Base-by-base conservation (phyloP, 2,888 invertebrate species). In the Nemurella pictetii region DNA sequence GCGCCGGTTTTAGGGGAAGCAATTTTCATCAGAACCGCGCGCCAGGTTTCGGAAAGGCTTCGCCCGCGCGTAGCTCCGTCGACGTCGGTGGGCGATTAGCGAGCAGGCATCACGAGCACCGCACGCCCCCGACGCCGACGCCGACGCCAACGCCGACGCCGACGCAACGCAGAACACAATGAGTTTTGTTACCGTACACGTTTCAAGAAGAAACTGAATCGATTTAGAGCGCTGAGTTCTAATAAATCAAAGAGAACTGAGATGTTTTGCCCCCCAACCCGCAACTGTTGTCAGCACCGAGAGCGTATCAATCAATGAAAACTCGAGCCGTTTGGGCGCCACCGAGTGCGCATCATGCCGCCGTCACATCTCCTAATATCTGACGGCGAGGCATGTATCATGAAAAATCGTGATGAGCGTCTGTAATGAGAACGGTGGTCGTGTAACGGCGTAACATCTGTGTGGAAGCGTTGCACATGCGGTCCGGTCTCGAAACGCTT, bases 21-120 rank as follows among this genome's bases (percentile, higher is more conserved):
- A 75, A 27, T 27, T 75, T 75, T 75, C 75, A 75, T 75, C 75
- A 75, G 75, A 7, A 26, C 12, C 20, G 75, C 75, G 75, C 75
- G 55, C 55, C 55, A 55, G 55, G 55, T 27, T 75, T 75, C n/a
- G n/a, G n/a, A n/a, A n/a, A n/a, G n/a, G 26, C 75, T 27, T 36
- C 26, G 28, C 7, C 26, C 9, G 26, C 75, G 75, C 75, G 75
- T 28, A 75, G 36, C 75, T 3, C 25, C 75, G 75, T 75, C 75
- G 15, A 75, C 35, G 35, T 12, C 55, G 55, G 3, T 20, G 55
- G 55, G 20, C 55, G 55, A 55, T 55, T 55, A 55, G 55, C 55
- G 55, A 55, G 55, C 9, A 55, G 55, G 55, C 55, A 55, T 55
- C 55, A 55, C 9, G 55, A 55, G 20, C 20, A 55, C 55, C 9